Percentiles rank a stretch among this genome's conserved stretches.
Conservation (phyloP, 1,140 invertebrate species). For the Lepidostoma basale region DNA sequence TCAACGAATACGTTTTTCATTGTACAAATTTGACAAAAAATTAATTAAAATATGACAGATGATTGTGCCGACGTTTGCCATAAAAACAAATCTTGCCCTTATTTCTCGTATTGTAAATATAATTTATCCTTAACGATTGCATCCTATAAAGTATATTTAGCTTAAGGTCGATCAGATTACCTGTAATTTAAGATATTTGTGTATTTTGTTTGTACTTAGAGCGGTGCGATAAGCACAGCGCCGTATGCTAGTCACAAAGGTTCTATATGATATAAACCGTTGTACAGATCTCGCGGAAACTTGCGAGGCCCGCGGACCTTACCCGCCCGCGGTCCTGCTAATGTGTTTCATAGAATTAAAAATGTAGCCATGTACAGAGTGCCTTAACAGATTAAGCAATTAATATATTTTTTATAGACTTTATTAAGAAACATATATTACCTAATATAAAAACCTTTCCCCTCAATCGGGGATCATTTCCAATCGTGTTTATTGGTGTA, state of each 20-base stretch:
- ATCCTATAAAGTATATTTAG: constrained; percentile 25
- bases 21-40: not conserved
- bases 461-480: constrained; percentile 1
- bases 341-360: constrained; percentile 37
- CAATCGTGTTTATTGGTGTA: constrained; percentile 11
- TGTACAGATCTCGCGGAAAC: constrained; percentile 46
- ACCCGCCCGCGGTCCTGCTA: not conserved
- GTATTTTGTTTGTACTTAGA: constrained; percentile 38
- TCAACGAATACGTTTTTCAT: constrained; percentile 45
- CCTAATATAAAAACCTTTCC: constrained; percentile 20
- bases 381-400: constrained; percentile 46
- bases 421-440: constrained; percentile 43
- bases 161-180: constrained; percentile 26
- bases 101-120: constrained; percentile 12
- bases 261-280: constrained; percentile 41
- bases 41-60: not conserved
- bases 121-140: constrained; percentile 22
- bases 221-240: constrained; percentile 25
- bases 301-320: constrained; percentile 13
- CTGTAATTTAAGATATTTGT: constrained; percentile 39
- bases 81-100: constrained; percentile 8
- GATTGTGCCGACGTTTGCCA: not conserved
- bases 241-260: constrained; percentile 46
- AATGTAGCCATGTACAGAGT: constrained; percentile 46
- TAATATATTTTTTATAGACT: constrained; percentile 47